Evolutionary conservation across 2,888 invertebrate species (phyloP).

Genomic region (Drosophila gaucha): DNA sequence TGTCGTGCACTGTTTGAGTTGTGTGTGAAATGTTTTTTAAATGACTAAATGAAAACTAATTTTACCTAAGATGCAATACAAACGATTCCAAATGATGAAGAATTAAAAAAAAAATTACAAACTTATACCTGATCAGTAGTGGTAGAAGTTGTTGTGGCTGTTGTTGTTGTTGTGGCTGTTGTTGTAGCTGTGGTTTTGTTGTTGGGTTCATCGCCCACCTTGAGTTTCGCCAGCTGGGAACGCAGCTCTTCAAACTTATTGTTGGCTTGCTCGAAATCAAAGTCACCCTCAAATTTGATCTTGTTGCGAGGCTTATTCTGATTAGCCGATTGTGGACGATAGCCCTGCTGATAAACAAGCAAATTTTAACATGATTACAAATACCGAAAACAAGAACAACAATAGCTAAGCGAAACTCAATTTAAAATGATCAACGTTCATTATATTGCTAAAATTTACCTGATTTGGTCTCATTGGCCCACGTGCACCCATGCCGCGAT

Average conservation of each 20-base stretch:
- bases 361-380: conserved; percentile 3
- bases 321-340: conserved; percentile 85
- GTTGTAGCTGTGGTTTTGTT: conserved; percentile 73
- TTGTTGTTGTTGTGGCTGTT: conserved; percentile 49
- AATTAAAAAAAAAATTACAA: conserved; percentile 14
- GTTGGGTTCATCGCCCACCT: conserved; percentile 87
- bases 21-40: not conserved
- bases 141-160: conserved; percentile 76
- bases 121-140: conserved; percentile 85
- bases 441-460: conserved; percentile 52
- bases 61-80: not conserved
- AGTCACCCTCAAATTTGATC: conserved; percentile 97
- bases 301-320: conserved; percentile 85
- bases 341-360: conserved; percentile 67
- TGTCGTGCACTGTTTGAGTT: conserved; percentile 2
- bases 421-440: not conserved
- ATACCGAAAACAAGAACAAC: not conserved
- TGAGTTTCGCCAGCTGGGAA: conserved; percentile 93
- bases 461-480: conserved; percentile 83
- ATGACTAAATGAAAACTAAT: conserved; percentile 1
- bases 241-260: conserved; percentile 97
- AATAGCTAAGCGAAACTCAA: not conserved
- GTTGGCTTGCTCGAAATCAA: conserved; percentile 99
- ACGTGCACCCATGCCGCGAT: conserved; percentile 80
- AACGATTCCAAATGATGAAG: conserved; percentile 1